Evolutionary conservation across 2,113 vertebrate species (phyloP).

Genomic region (Eublepharis macularius): DNA sequence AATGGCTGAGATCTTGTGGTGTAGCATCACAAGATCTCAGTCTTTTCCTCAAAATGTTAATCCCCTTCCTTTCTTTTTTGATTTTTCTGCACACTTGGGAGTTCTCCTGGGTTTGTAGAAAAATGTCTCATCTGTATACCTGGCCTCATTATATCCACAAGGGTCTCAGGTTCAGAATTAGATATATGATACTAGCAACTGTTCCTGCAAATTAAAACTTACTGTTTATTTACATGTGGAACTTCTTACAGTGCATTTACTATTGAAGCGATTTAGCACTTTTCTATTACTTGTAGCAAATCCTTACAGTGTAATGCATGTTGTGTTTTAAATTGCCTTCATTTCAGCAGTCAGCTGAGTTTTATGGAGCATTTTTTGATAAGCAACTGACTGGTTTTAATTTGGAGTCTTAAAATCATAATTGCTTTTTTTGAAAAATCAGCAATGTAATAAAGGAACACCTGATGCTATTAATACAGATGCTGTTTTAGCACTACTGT

Average conservation of each 20-base stretch:
- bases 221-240: neutral
- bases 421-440: conserved; percentile 57
- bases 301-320: neutral
- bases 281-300: neutral
- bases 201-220: neutral
- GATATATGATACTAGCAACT: too few species aligned
- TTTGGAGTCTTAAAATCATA: conserved; percentile 58
- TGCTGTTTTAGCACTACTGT: conserved; percentile 32
- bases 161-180: too few species aligned
- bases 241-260: neutral
- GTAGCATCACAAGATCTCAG: too few species aligned
- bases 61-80: too few species aligned
- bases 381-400: conserved; percentile 55
- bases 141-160: too few species aligned
- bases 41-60: too few species aligned
- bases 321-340: neutral
- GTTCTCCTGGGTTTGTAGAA: too few species aligned
- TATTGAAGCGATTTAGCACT: neutral
- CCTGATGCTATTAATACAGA: conserved; percentile 65
- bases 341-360: conserved; percentile 25
- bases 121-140: too few species aligned
- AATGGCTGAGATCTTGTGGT: too few species aligned
- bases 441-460: conserved; percentile 50
- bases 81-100: too few species aligned
- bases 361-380: conserved; percentile 48